Percentiles rank a stretch among this genome's conserved stretches.
phyloP scores from a whole-genome alignment of 2,888 invertebrate genomes.

The Dryadula phaetusa region DNA sequence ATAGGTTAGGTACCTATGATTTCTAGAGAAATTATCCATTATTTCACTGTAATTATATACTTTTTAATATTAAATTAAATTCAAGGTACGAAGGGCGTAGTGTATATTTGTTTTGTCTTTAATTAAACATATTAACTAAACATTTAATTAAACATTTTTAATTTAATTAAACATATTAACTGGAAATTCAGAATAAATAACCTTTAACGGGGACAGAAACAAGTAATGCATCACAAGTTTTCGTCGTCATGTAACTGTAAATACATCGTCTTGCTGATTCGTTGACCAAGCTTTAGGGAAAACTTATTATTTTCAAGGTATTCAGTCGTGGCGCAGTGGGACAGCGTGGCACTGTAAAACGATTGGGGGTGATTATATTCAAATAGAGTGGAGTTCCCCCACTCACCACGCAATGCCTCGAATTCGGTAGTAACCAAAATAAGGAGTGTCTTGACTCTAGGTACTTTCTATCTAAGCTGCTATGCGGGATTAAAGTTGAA shows the following conservation, averaged over 20 bases:
- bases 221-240: constrained; percentile 54
- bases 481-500: no score
- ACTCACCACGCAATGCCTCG: no score
- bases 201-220: constrained; percentile 56
- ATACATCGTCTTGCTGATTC: neutral
- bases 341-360: no score
- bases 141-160: constrained; percentile 73
- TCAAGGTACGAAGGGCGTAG: constrained; percentile 56
- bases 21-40: constrained; percentile 24
- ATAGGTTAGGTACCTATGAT: constrained; percentile 13
- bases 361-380: no score
- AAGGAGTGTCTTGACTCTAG: no score
- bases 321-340: no score
- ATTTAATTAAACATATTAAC: constrained; percentile 74
- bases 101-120: constrained; percentile 68
- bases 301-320: neutral
- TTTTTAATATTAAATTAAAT: constrained; percentile 49
- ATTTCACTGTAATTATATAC: neutral
- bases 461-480: no score
- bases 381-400: no score
- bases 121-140: constrained; percentile 72
- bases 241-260: constrained; percentile 28
- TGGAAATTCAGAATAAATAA: constrained; percentile 59
- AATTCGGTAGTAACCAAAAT: no score
- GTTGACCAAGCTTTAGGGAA: neutral